Percentiles rank a stretch among this genome's conserved stretches.
These are phyloP conservation scores for Ceyx margarethae DNA, from an alignment of 2,113 vertebrate species.

Conservation along the genomic window DNA sequence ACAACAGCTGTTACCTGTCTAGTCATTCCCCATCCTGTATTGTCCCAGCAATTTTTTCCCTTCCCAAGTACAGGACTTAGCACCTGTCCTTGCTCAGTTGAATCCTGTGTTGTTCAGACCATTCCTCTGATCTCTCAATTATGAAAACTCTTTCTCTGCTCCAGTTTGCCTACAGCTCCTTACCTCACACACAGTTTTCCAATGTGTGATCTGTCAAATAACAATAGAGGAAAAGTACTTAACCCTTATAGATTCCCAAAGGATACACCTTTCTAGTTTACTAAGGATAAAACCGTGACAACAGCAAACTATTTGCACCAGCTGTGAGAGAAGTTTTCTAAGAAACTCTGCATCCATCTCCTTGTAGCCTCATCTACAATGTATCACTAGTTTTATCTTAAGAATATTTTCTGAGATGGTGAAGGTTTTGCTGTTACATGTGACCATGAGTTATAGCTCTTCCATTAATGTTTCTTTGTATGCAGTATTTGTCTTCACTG, in stretches of 20 bases:
- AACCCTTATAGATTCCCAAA: constrained; percentile 12
- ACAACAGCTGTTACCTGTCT: background rate
- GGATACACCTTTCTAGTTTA: background rate
- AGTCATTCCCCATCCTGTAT: background rate
- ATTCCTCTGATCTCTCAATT: background rate
- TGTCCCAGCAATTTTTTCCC: background rate
- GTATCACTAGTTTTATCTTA: background rate
- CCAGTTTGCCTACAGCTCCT: background rate
- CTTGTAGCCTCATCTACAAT: background rate
- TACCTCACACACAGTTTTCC: background rate
- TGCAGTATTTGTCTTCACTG: background rate
- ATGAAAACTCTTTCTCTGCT: background rate
- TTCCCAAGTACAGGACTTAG: background rate
- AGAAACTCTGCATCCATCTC: background rate
- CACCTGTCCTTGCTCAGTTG: constrained; percentile 1
- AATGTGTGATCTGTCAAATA: background rate
- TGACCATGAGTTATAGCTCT: background rate
- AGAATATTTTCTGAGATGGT: background rate
- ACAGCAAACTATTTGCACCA: background rate
- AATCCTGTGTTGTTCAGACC: background rate
- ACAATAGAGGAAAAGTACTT: background rate
- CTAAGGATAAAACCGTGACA: background rate
- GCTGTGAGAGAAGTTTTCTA: background rate
- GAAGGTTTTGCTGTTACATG: background rate
- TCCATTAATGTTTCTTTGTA: background rate